phyloP scores from a whole-genome alignment of 2,888 invertebrate species.

The Patella caerulea region DNA sequence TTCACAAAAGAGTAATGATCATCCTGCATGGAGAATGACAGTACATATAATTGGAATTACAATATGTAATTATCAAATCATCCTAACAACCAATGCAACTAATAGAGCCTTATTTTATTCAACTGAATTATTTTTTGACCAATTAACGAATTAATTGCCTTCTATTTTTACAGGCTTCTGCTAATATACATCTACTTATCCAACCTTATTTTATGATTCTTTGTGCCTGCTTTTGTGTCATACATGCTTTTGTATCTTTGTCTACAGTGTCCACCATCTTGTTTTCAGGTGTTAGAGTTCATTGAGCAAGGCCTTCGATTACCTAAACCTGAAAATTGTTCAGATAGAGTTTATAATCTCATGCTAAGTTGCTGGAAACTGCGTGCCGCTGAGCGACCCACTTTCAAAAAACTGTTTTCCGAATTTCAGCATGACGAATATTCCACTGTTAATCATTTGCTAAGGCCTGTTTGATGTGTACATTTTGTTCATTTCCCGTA shows the following conservation, averaged over 20 bases:
- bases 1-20: no score
- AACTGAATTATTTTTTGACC: no score
- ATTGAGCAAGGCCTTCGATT: slow-evolving; percentile 88
- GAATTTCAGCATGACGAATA: slow-evolving; percentile 55
- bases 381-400: slow-evolving; percentile 83
- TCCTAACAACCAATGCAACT: no score
- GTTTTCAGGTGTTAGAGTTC: slow-evolving; percentile 81
- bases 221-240: not conserved
- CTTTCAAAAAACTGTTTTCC: slow-evolving; percentile 74
- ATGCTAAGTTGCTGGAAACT: slow-evolving; percentile 92
- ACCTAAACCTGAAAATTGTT: slow-evolving; percentile 83
- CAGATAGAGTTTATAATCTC: slow-evolving; percentile 83
- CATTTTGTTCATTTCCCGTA: no score
- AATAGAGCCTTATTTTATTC: no score
- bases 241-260: not conserved
- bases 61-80: no score
- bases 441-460: not conserved
- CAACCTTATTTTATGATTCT: no score
- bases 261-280: not conserved
- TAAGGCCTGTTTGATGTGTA: not conserved
- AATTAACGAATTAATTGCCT: no score
- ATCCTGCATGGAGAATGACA: no score
- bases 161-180: no score
- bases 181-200: no score
- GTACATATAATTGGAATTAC: no score